Evolutionary conservation across 2,113 vertebrate species (phyloP).

Genomic region (Lepisosteus osseus): DNA sequence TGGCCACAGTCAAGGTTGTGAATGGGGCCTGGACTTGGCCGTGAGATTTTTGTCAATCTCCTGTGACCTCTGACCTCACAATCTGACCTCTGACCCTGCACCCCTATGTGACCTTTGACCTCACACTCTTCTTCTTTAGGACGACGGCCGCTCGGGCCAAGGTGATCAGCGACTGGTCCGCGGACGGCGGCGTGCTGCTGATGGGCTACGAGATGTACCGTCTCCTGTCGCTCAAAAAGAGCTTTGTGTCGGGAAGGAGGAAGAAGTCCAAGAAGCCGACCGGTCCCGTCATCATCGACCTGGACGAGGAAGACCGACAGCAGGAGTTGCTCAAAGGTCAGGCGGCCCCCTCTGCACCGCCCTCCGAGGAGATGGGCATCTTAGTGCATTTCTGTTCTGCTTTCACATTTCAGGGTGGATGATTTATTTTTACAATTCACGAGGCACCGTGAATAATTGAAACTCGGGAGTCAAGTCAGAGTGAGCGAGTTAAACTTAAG

Average conservation of each 20-base stretch:
- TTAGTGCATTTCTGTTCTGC: not conserved
- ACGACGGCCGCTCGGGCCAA: conserved; percentile 89
- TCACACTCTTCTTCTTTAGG: conserved; percentile 50
- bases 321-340: conserved; percentile 94
- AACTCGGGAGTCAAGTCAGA: too few species aligned
- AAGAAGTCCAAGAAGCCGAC: conserved; percentile 93
- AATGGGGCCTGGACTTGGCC: too few species aligned
- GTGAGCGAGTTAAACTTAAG: too few species aligned
- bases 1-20: too few species aligned
- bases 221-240: conserved; percentile 94
- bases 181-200: conserved; percentile 88
- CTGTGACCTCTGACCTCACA: too few species aligned
- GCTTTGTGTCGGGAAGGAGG: conserved; percentile 90
- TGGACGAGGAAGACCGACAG: conserved; percentile 95
- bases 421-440: too few species aligned
- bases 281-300: conserved; percentile 95
- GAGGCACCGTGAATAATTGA: too few species aligned
- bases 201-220: conserved; percentile 99
- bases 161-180: conserved; percentile 91
- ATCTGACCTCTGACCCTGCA: too few species aligned
- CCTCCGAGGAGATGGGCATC: not conserved
- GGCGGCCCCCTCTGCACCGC: conserved; percentile 9
- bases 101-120: too few species aligned
- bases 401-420: too few species aligned
- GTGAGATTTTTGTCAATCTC: too few species aligned